Base-by-base conservation (phyloP, 2,113 vertebrate species). In the Oxyura jamaicensis region DNA sequence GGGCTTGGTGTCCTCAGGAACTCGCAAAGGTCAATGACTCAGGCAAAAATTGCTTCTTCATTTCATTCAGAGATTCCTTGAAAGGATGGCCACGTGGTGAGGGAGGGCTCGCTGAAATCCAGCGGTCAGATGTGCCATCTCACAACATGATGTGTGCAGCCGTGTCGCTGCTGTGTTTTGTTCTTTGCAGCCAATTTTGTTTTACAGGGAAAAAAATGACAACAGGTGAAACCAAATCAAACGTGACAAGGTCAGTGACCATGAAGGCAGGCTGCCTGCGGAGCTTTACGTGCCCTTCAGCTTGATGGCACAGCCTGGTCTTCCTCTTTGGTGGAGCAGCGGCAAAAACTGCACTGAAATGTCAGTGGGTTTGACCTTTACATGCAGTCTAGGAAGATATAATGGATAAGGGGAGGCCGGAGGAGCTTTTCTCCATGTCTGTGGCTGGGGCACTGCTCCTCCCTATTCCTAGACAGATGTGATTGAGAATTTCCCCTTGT, bases 251-350 rank as follows among this genome's bases (percentile, higher is more conserved):
- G 56, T 68, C 56, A 71, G 44, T 0, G 0, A n/a, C 33, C 0
- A 1, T 0, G 0, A 63, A 72, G 35, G 29, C 8, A 2, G 21
- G 39, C 21, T 94, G 58, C 18, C 50, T 68, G 44, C 28, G 33
- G 44, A 83, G 6, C 23, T 88, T 69, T 77, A 29, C 0, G 3
- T 79, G 35, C n/a, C 56, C 56, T 90, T 91, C 72, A 60, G 41
- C 41, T 81, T 1, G 0, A 8, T 0, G 0, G 4, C 0, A 0
- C 23, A 86, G 69, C 36, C 44, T 2, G 1, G 10, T 68, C 87
- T 69, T 90, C n/a, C 39, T 65, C 60, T 46, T 91, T 58, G 10
- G 19, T 8, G 3, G 46, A 33, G 69, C 23, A 31, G 59, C 3
- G 16, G 33, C 58, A 73, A 65, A 93, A 91, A 79, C 2, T 8